phyloP scores from a whole-genome alignment of 2,888 invertebrate species.

The Eudasyphora cyanicolor region DNA sequence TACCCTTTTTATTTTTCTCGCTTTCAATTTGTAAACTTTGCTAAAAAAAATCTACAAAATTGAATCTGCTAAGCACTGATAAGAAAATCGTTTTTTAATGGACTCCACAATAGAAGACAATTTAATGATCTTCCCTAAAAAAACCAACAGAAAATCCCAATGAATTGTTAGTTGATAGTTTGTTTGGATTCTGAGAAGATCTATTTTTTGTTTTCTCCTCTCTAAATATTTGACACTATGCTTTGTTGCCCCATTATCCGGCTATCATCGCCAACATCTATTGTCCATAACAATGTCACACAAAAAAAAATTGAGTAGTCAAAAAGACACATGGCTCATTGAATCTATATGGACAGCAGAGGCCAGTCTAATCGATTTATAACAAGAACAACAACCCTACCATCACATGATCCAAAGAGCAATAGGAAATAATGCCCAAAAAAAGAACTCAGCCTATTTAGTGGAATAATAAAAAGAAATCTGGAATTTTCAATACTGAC shows the following conservation, averaged over 20 bases:
- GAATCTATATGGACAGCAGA: constrained; percentile 41
- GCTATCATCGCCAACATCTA: constrained; percentile 19
- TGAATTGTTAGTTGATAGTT: not conserved
- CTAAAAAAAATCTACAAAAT: not conserved
- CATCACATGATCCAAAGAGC: constrained; percentile 32
- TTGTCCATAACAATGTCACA: constrained; percentile 15
- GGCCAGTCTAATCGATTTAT: constrained; percentile 56
- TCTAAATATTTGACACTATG: constrained; percentile 9
- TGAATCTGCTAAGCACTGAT: not conserved
- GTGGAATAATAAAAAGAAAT: constrained; percentile 21
- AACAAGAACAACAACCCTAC: constrained; percentile 12
- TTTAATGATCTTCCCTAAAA: not conserved
- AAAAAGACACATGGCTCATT: constrained; percentile 62
- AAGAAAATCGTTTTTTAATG: not conserved
- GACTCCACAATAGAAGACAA: not conserved
- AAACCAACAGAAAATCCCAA: too few species aligned
- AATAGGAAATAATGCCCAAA: constrained; percentile 30
- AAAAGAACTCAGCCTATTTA: not conserved
- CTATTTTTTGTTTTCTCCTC: not conserved
- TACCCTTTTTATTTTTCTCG: too few species aligned
- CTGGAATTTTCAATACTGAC: constrained; percentile 52
- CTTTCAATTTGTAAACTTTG: too few species aligned
- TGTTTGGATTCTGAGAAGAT: not conserved
- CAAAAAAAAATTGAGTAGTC: not conserved
- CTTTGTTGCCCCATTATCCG: constrained; percentile 22